A percentile compares a stretch with the other conserved stretches of the same genome.
Evolutionary conservation across 2,797 vertebrate species (phyloP).

Genomic region (Coregonus suidteri): DNA sequence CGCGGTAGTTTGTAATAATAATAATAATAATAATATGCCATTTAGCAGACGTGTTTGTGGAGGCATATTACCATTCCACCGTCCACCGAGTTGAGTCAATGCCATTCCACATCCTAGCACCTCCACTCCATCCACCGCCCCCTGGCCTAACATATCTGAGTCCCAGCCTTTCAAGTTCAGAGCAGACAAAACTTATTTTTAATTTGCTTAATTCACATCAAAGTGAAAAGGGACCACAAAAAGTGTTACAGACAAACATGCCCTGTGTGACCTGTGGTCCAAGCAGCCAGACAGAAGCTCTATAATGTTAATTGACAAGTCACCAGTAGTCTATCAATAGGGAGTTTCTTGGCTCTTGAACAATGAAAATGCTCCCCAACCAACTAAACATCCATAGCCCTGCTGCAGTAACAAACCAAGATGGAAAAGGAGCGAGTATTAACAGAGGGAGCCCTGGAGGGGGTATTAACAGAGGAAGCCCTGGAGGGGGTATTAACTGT

Average conservation of each 20-base stretch:
- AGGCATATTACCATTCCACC: neutral
- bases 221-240: neutral
- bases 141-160: neutral
- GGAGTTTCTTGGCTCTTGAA: neutral
- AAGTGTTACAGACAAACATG: slow-evolving; percentile 23
- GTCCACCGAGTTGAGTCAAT: neutral
- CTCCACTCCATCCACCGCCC: neutral
- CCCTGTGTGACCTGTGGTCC: slow-evolving; percentile 22
- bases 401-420: neutral
- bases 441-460: no score
- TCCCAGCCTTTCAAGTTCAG: neutral
- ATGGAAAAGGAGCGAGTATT: no score
- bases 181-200: neutral
- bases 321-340: slow-evolving; percentile 1
- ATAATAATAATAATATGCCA: no score
- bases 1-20: neutral
- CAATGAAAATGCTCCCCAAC: neutral
- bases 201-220: neutral
- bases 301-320: slow-evolving; percentile 56
- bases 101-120: neutral
- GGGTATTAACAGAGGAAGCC: no score
- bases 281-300: slow-evolving; percentile 36
- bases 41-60: neutral
- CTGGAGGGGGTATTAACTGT: no score
- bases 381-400: neutral